Evolutionary conservation across 2,797 vertebrate species (phyloP).

Genomic region (Diceros bicornis): DNA sequence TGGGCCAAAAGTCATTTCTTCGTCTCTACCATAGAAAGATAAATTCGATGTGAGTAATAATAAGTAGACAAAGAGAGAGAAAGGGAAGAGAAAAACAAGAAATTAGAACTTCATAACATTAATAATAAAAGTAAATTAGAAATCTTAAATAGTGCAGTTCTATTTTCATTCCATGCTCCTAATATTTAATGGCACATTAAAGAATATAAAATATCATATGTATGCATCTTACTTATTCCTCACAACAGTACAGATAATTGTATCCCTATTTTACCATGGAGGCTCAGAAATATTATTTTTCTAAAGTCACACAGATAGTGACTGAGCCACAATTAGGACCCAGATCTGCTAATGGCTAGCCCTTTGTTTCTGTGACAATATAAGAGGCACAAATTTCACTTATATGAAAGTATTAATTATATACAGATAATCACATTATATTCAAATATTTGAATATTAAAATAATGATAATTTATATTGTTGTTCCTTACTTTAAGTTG

Average conservation of each 20-base stretch:
- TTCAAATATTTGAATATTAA: conserved; percentile 40
- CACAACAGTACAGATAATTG: neutral
- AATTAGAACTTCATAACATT: neutral
- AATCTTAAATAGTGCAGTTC: neutral
- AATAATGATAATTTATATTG: neutral
- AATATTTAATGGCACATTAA: neutral
- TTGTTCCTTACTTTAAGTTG: neutral
- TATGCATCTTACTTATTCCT: neutral
- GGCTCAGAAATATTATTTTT: neutral
- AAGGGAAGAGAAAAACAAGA: neutral
- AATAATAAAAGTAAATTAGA: conserved; percentile 31
- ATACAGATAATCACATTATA: neutral
- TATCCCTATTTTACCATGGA: neutral
- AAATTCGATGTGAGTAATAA: neutral
- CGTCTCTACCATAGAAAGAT: neutral
- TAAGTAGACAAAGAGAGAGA: neutral
- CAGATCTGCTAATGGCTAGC: neutral
- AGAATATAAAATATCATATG: conserved; percentile 27
- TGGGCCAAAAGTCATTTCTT: neutral
- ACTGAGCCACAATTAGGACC: neutral
- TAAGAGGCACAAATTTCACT: neutral
- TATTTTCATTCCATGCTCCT: conserved; percentile 9
- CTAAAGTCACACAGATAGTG: neutral
- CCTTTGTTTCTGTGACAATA: conserved; percentile 22
- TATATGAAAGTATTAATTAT: neutral